A percentile compares a stretch with the other conserved stretches of the same genome.
These are phyloP conservation scores for Tethea ocularis DNA, from an alignment of 2,888 invertebrate genomes.

Conservation along the genomic window DNA sequence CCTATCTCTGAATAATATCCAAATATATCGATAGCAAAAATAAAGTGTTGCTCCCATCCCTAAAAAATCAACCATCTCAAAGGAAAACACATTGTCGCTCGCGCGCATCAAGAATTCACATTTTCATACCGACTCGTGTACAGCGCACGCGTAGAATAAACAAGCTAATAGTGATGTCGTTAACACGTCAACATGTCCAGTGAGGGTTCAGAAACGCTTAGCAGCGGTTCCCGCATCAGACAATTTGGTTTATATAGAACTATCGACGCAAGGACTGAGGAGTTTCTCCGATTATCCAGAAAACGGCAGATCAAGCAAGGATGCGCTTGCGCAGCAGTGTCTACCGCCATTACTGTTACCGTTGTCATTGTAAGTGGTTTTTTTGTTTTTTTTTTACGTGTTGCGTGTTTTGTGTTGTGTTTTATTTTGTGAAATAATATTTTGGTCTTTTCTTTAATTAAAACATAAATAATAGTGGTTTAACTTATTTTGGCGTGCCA, in stretches of 20 bases:
- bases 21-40: neutral
- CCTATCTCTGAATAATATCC: too few relatives aligned
- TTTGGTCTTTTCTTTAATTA: too few relatives aligned
- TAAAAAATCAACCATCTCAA: conserved; percentile 45
- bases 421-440: neutral
- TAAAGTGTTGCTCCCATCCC: neutral
- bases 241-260: conserved; percentile 74
- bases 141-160: conserved; percentile 51
- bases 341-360: conserved; percentile 73
- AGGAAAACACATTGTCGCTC: conserved; percentile 61
- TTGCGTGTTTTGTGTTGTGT: neutral
- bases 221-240: conserved; percentile 53
- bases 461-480: too few relatives aligned
- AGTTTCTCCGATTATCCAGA: conserved; percentile 69
- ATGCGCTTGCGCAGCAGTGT: conserved; percentile 73
- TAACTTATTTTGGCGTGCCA: too few relatives aligned
- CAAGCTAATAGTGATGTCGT: conserved; percentile 56
- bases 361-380: conserved; percentile 73
- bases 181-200: conserved; percentile 62
- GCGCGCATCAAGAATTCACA: conserved; percentile 58
- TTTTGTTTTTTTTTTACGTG: conserved; percentile 3
- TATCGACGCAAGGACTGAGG: conserved; percentile 72
- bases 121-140: conserved; percentile 50
- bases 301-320: conserved; percentile 71
- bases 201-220: conserved; percentile 58